Evolutionary conservation across 2,797 vertebrate genomes (phyloP).

Genomic region (Catamblyrhynchus diadema): DNA sequence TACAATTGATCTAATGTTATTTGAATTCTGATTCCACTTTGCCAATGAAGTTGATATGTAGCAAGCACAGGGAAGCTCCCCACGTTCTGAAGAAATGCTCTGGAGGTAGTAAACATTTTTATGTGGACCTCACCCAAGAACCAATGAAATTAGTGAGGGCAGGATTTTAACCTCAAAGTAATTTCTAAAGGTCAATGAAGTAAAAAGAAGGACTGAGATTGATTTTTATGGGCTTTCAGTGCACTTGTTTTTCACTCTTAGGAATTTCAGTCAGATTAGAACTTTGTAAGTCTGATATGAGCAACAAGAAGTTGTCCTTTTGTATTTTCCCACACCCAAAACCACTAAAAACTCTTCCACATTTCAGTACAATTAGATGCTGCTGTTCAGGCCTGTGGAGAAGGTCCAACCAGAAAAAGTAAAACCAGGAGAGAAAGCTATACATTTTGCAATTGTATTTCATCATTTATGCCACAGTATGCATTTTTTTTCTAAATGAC

Average conservation of each 20-base stretch:
- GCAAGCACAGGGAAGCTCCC: background rate
- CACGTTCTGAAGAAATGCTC: background rate
- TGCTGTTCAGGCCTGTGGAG: background rate
- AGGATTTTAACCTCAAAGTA: background rate
- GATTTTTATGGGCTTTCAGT: background rate
- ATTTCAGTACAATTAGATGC: background rate
- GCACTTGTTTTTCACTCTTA: conserved; percentile 5
- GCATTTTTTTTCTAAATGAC: conserved; percentile 45
- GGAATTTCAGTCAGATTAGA: background rate
- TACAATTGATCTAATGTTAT: background rate
- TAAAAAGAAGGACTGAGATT: background rate
- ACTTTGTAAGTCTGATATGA: background rate
- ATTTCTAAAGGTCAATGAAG: background rate
- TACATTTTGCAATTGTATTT: conserved; percentile 28
- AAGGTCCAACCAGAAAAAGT: conserved; percentile 15
- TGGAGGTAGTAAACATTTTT: background rate
- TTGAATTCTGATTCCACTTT: background rate
- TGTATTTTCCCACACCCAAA: conserved; percentile 33
- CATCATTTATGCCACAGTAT: conserved; percentile 7
- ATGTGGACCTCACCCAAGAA: background rate
- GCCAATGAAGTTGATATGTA: background rate
- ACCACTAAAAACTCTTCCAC: background rate
- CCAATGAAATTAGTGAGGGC: background rate
- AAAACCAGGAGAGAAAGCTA: conserved; percentile 10
- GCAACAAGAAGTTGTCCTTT: background rate